phyloP scores from a whole-genome alignment of 2,888 invertebrate species.

The Nemotelus nigrinus region DNA sequence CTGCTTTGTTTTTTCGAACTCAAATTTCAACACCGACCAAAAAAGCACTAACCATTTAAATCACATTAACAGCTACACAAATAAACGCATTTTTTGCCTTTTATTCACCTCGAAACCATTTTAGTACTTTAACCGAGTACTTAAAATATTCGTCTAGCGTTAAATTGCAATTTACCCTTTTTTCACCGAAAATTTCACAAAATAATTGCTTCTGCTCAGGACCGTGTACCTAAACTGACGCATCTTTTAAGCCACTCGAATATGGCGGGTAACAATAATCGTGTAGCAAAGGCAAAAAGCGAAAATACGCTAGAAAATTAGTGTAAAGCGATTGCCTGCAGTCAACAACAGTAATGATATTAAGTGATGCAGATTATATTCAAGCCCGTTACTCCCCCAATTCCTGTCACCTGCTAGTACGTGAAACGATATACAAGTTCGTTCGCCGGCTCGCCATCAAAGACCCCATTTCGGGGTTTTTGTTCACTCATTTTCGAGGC shows the following conservation, averaged over 20 bases:
- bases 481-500: no score
- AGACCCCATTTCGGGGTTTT: no score
- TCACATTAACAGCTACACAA: constrained; percentile 32
- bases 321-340: constrained; percentile 35
- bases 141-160: constrained; percentile 39
- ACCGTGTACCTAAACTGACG: neutral
- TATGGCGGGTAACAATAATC: neutral
- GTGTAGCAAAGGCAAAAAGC: neutral
- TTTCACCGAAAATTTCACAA: constrained; percentile 34
- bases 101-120: neutral
- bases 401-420: no score
- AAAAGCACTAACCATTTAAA: constrained; percentile 21
- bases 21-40: neutral
- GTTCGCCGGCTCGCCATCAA: no score
- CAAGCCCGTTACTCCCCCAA: no score
- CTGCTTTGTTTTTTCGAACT: neutral
- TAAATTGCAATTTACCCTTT: constrained; percentile 43
- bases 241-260: neutral
- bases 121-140: constrained; percentile 19
- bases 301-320: constrained; percentile 29
- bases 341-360: neutral
- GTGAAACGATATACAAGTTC: no score
- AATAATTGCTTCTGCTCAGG: constrained; percentile 13
- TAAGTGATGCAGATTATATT: neutral
- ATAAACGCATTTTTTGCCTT: constrained; percentile 9